Percentiles rank a stretch among this genome's conserved stretches.
Conservation (phyloP, 2,888 invertebrate genomes). For the Leptinotarsa haldemani region DNA sequence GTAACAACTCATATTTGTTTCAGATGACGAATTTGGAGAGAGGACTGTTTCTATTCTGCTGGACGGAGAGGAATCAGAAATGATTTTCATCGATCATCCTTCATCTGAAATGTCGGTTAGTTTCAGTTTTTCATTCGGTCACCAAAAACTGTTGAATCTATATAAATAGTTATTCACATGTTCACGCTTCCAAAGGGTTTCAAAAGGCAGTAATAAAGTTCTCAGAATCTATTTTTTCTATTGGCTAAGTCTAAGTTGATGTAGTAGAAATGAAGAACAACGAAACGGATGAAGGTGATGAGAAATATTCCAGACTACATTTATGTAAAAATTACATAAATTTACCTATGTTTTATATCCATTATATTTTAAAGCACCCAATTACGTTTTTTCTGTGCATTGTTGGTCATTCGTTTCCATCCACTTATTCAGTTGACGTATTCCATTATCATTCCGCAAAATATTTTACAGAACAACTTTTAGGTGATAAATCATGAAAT, state of each 20-base stretch:
- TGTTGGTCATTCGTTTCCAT: neutral
- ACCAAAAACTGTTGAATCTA: neutral
- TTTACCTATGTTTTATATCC: too few relatives aligned
- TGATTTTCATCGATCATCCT: conserved; percentile 91
- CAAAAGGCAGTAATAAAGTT: too few relatives aligned
- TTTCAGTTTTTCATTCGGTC: conserved; percentile 48
- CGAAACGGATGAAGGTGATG: too few relatives aligned
- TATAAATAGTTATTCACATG: neutral
- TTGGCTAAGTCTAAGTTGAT: too few relatives aligned
- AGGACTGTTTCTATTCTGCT: conserved; percentile 90
- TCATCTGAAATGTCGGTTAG: conserved; percentile 92
- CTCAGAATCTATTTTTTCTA: too few relatives aligned
- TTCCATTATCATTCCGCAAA: neutral
- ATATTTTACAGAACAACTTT: neutral
- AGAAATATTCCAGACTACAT: too few relatives aligned
- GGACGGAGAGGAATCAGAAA: conserved; percentile 89
- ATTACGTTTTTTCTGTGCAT: too few relatives aligned
- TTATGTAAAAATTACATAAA: too few relatives aligned
- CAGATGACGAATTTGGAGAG: conserved; percentile 93
- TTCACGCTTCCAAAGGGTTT: too few relatives aligned
- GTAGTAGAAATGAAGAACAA: too few relatives aligned
- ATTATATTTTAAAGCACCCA: too few relatives aligned
- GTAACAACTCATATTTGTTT: conserved; percentile 23
- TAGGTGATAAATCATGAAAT: neutral
- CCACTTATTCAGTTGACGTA: neutral